These are phyloP conservation scores for Aquatica leii DNA, from an alignment of 2,888 invertebrate genomes.

Conservation along the genomic window DNA sequence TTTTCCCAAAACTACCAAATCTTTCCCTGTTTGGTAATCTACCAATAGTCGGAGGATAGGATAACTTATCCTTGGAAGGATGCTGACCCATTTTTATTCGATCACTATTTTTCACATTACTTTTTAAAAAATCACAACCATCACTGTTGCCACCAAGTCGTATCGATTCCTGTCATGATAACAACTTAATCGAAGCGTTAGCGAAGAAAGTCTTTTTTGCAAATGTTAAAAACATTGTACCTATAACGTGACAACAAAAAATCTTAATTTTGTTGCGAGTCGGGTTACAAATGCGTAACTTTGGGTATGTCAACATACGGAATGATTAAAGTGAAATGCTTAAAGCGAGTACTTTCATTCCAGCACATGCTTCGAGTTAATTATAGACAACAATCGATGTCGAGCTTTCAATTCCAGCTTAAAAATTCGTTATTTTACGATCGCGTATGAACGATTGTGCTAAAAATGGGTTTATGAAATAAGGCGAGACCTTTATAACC, in stretches of 20 bases:
- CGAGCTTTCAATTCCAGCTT: not conserved
- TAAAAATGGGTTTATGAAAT: no score
- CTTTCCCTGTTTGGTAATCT: constrained; percentile 67
- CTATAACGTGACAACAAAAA: no score
- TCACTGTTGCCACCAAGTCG: not conserved
- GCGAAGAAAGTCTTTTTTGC: no score
- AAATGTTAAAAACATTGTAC: no score
- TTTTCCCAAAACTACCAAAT: constrained; percentile 75
- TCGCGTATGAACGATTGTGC: no score
- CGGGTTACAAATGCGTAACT: no score
- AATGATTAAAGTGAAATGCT: no score
- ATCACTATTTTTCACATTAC: constrained; percentile 14
- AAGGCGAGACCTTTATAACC: no score
- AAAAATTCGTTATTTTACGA: no score
- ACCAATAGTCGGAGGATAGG: constrained; percentile 71
- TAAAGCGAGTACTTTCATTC: not conserved
- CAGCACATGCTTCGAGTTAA: not conserved
- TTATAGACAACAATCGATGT: constrained; percentile 10
- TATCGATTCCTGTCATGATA: constrained; percentile 23
- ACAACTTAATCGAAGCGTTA: not conserved
- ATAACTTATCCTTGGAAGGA: constrained; percentile 78
- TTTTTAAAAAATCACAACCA: constrained; percentile 13
- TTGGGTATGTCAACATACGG: no score
- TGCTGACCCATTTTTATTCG: constrained; percentile 72
- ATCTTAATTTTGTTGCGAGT: no score